Base-by-base conservation (phyloP, 2,888 invertebrate genomes). In the Volucella inanis region DNA sequence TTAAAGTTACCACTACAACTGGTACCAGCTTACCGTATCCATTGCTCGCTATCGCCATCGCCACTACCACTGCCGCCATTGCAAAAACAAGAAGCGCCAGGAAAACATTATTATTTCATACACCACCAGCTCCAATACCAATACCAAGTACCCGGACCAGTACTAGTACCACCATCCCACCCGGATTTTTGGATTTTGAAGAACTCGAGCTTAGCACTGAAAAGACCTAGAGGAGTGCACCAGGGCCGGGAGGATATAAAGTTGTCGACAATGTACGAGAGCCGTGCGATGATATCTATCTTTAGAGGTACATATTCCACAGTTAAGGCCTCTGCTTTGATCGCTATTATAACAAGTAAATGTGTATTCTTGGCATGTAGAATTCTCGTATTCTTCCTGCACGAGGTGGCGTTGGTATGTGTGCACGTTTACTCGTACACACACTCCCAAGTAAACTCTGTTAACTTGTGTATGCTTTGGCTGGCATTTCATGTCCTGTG, bases 71-170 rank as follows among this genome's bases (percentile, higher is more conserved):
- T 49, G 49, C 67, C 54, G 50, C 12, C 57, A 57, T 50, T 70
- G 41, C 18, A 62, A 65, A 72, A 85, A 71, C 59, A 78, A 55
- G 41, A 84, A 85, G 55, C 80, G 75, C 76, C 75, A 81, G 76
- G 85, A 76, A 81, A 85, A 77, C 68, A 81, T 81, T 85, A 83
- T 83, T 79, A 81, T 85, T 81, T 85, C 68, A 85, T 85, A 81
- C 75, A 76, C 71, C 62, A 64, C 74, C 67, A 68, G 39, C 72
- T 10, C n/a, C 4, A 45, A 12, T 45, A 12, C 45, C 45, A 45
- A 3, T 45, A 10, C 45, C 45, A 45, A 45, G 11, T 38, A 38
- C 39, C 39, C 12, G 8, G 11, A 45, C 12, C 6, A 4, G 22
- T 3, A 31, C 31, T 31, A 31, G 4, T 6, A 31, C 6, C 15